phyloP scores from a whole-genome alignment of 2,797 vertebrate genomes.

The Spinus pinus region DNA sequence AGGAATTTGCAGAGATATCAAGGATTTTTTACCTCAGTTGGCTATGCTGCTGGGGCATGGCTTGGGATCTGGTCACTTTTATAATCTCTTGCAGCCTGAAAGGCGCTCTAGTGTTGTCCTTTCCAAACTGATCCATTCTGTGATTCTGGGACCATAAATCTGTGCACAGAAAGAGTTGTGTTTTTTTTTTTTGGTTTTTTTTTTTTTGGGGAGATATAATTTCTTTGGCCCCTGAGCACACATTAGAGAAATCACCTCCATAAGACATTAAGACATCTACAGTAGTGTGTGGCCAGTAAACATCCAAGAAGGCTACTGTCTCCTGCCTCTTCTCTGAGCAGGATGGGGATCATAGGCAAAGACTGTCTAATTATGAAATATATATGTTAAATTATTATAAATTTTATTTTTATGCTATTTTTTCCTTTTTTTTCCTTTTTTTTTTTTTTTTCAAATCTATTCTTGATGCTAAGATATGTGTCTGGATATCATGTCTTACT shows the following conservation, averaged over 20 bases:
- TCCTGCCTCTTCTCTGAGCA: not conserved
- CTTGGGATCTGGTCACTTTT: not conserved
- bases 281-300: not conserved
- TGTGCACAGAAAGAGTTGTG: not conserved
- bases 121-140: not conserved
- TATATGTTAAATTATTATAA: not conserved
- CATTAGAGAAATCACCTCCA: not conserved
- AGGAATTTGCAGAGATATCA: not conserved
- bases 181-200: not conserved
- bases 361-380: not conserved
- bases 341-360: not conserved
- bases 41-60: accelerated
- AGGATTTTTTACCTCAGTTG: not conserved
- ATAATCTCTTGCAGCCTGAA: not conserved
- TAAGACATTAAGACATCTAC: not conserved
- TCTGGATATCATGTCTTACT: not conserved
- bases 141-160: not conserved
- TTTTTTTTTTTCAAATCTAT: not conserved
- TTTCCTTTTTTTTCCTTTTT: no score
- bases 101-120: not conserved
- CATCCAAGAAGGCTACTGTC: not conserved
- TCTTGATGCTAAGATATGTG: not conserved
- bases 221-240: not conserved
- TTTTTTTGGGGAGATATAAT: not conserved
- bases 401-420: not conserved